Conservation (phyloP, 2,113 vertebrate genomes). For the Dromaius novaehollandiae region DNA sequence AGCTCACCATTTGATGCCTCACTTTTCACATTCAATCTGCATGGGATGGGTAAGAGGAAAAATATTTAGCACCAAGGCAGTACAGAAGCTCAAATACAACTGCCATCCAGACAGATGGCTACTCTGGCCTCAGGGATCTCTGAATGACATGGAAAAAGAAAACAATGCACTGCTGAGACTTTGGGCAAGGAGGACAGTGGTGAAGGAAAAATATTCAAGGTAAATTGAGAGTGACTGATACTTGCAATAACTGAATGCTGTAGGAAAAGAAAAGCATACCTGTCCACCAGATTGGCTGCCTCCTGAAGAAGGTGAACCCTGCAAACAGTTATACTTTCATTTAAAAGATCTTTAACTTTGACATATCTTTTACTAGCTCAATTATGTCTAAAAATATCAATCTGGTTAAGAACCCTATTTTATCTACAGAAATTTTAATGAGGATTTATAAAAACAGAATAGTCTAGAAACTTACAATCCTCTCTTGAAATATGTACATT, state of each 20-base stretch:
- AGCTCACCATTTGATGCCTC: neutral
- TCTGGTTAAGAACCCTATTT: neutral
- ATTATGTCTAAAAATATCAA: neutral
- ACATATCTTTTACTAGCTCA: neutral
- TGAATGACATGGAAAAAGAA: neutral
- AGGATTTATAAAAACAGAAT: neutral
- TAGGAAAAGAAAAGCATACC: neutral
- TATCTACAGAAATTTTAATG: neutral
- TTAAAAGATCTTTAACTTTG: neutral
- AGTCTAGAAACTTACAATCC: neutral
- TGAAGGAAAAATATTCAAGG: neutral
- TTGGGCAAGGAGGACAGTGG: neutral
- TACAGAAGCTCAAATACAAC: neutral
- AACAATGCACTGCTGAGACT: neutral
- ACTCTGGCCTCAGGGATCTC: neutral
- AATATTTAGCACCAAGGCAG: neutral
- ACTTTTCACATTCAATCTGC: neutral
- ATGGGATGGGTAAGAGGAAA: neutral
- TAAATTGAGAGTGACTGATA: neutral
- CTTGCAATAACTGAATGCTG: neutral
- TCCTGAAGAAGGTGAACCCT: conserved; percentile 35
- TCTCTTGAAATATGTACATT: neutral
- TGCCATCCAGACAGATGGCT: neutral
- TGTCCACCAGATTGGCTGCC: conserved; percentile 45
- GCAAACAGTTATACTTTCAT: neutral